These are phyloP conservation scores for Catagonus wagneri DNA, from an alignment of 2,113 vertebrate species.

Conservation along the genomic window DNA sequence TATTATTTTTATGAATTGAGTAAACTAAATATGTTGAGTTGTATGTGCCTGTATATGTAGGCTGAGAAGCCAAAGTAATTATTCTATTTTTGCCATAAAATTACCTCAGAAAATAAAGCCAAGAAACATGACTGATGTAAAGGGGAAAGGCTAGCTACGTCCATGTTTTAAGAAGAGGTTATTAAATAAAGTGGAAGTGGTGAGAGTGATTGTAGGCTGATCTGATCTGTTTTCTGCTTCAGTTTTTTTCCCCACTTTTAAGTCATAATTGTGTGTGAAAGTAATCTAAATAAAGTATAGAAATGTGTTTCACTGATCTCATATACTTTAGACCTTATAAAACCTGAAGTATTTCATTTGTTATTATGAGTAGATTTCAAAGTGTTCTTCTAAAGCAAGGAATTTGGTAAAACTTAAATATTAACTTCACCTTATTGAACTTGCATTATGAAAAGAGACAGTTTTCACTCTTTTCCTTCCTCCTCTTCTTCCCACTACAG, in stretches of 20 bases:
- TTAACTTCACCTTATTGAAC: neutral
- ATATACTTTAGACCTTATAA: neutral
- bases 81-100: neutral
- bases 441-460: neutral
- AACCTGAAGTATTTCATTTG: neutral
- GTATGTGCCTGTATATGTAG: neutral
- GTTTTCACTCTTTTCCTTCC: neutral
- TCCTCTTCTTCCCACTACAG: neutral
- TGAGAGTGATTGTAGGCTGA: neutral
- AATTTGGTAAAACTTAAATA: neutral
- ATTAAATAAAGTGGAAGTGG: neutral
- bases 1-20: constrained; percentile 55
- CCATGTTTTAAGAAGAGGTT: neutral
- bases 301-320: neutral
- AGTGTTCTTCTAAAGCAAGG: neutral
- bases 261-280: neutral
- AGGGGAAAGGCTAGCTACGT: neutral
- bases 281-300: neutral
- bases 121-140: neutral
- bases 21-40: constrained; percentile 34
- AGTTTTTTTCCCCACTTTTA: neutral
- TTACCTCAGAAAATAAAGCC: neutral
- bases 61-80: constrained; percentile 33
- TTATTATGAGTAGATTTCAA: neutral
- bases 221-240: neutral